A percentile compares a stretch with the other conserved stretches of the same genome.
Evolutionary conservation across 2,797 vertebrate species (phyloP).

Genomic region (Brachyrhaphis roseni): DNA sequence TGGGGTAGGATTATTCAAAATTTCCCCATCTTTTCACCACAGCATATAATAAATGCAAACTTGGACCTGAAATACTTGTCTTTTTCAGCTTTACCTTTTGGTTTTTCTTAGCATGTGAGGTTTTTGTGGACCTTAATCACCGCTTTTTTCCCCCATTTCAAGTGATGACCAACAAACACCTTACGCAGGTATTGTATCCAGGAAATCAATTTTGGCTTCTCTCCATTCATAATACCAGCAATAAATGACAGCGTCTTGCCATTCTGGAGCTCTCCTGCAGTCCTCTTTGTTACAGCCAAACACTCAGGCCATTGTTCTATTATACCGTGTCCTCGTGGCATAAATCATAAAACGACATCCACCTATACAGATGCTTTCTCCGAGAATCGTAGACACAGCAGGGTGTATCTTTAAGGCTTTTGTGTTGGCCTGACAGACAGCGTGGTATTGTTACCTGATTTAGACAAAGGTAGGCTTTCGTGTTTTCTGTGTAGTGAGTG

Average conservation of each 20-base stretch:
- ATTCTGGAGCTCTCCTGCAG: conserved; percentile 51
- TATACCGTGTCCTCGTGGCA: conserved; percentile 64
- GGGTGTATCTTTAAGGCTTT: conserved; percentile 67
- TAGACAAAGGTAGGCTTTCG: conserved; percentile 75
- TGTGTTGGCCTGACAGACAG: conserved; percentile 71
- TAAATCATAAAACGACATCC: conserved; percentile 73
- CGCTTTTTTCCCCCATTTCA: conserved; percentile 6
- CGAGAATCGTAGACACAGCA: conserved; percentile 58
- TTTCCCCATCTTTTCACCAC: neutral
- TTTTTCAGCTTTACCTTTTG: neutral
- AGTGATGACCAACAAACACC: conserved; percentile 49
- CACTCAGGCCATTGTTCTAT: conserved; percentile 76
- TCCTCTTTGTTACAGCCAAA: conserved; percentile 64
- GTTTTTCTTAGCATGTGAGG: neutral
- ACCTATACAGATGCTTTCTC: conserved; percentile 52
- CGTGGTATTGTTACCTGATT: conserved; percentile 74
- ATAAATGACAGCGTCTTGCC: conserved; percentile 48
- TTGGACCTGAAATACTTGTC: neutral
- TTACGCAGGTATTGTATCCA: conserved; percentile 36
- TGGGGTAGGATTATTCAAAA: neutral
- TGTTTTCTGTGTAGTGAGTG: conserved; percentile 63
- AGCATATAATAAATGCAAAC: neutral
- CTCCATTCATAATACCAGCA: conserved; percentile 47
- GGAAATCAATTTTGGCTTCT: conserved; percentile 53
- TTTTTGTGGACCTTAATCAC: conserved; percentile 21